phyloP scores from a whole-genome alignment of 2,113 vertebrate genomes.

The Calyptommatus sinebrachiatus region DNA sequence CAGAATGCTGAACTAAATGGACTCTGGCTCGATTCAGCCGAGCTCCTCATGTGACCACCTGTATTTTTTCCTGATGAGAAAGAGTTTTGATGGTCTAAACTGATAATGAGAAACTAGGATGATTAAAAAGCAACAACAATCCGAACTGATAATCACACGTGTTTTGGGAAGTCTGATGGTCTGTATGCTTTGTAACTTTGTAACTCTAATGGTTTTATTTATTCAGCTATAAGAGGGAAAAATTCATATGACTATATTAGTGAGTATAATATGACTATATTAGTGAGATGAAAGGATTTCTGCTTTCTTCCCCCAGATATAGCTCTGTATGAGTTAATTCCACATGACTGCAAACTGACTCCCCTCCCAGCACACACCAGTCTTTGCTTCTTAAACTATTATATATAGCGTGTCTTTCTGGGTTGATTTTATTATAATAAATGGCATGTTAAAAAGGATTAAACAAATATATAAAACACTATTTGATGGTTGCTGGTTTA shows the following conservation, averaged over 20 bases:
- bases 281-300: not conserved
- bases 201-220: not conserved
- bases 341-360: not conserved
- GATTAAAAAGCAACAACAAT: no score
- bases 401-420: no score
- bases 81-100: no score
- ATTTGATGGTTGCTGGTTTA: not conserved
- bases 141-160: no score
- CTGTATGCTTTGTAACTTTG: not conserved
- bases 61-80: no score
- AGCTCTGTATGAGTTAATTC: not conserved
- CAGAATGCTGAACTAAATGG: no score
- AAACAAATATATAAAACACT: not conserved
- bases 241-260: not conserved
- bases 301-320: not conserved
- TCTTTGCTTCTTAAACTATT: no score
- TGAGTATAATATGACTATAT: not conserved
- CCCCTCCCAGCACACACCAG: no score
- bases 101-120: no score
- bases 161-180: no score
- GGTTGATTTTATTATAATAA: not conserved
- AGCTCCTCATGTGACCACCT: no score
- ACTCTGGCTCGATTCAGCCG: no score
- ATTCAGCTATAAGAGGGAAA: not conserved
- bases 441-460: not conserved